Percentiles rank a stretch among this genome's conserved stretches.
phyloP scores from a whole-genome alignment of 2,113 vertebrate species.

The Aythya baeri region DNA sequence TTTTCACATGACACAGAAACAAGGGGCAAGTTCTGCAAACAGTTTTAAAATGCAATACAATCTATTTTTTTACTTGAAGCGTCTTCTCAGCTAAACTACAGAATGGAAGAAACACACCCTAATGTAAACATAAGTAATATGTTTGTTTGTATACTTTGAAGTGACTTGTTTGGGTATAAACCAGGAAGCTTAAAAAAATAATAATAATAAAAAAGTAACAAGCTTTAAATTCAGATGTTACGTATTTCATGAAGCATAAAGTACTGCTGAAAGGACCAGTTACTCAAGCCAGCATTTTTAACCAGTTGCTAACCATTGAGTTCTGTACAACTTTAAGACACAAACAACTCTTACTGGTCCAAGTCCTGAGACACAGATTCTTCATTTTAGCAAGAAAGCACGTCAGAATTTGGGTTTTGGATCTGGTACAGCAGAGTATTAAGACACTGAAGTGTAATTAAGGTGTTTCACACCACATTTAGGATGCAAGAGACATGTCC shows the following conservation, averaged over 20 bases:
- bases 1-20: not conserved
- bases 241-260: not conserved
- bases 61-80: not conserved
- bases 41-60: not conserved
- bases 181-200: not conserved
- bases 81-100: not conserved
- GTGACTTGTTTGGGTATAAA: accelerated
- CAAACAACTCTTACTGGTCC: not conserved
- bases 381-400: not conserved
- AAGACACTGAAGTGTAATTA: not conserved
- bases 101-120: not conserved
- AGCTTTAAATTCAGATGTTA: not conserved
- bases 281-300: not conserved
- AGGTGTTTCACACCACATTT: not conserved
- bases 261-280: not conserved
- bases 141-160: not conserved
- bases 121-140: not conserved
- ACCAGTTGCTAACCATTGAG: not conserved
- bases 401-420: not conserved
- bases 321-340: not conserved
- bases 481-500: not conserved
- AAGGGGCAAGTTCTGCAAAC: not conserved
- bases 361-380: not conserved
- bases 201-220: not conserved
- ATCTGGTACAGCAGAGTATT: not conserved